Percentiles rank a stretch among this genome's conserved stretches.
Evolutionary conservation across 2,888 invertebrate species (phyloP).

Genomic region (Acronicta leporina): DNA sequence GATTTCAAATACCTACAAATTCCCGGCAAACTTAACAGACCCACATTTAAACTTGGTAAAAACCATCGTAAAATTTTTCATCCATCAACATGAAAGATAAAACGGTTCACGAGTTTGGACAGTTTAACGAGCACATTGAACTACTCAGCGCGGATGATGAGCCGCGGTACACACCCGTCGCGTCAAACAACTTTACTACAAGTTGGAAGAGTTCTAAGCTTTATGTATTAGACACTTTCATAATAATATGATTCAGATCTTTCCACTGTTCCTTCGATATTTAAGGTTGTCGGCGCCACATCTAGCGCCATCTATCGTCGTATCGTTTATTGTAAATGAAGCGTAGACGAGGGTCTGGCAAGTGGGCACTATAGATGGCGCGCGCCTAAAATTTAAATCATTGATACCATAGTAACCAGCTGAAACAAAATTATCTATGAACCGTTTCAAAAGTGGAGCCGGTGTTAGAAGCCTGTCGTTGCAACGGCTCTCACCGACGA

Average conservation of each 20-base stretch:
- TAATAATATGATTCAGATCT: not conserved
- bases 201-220: conserved; percentile 6
- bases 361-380: too few species aligned
- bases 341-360: too few species aligned
- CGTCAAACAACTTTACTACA: conserved; percentile 21
- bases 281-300: too few species aligned
- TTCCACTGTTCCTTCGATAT: conserved; percentile 1
- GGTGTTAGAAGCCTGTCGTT: too few species aligned
- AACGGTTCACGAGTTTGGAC: conserved; percentile 43
- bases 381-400: too few species aligned
- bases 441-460: too few species aligned
- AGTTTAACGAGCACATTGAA: conserved; percentile 44
- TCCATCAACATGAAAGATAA: conserved; percentile 41
- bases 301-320: too few species aligned
- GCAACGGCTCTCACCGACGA: too few species aligned
- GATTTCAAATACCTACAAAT: conserved; percentile 1
- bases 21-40: not conserved
- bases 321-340: too few species aligned
- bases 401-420: too few species aligned
- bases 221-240: conserved; percentile 14
- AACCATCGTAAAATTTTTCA: conserved; percentile 22
- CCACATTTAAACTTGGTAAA: conserved; percentile 17
- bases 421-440: too few species aligned
- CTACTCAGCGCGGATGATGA: conserved; percentile 33
- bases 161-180: conserved; percentile 17